A percentile compares a stretch with the other conserved stretches of the same genome.
Conservation (phyloP, 2,797 vertebrate species). For the Nothura maculosa region DNA sequence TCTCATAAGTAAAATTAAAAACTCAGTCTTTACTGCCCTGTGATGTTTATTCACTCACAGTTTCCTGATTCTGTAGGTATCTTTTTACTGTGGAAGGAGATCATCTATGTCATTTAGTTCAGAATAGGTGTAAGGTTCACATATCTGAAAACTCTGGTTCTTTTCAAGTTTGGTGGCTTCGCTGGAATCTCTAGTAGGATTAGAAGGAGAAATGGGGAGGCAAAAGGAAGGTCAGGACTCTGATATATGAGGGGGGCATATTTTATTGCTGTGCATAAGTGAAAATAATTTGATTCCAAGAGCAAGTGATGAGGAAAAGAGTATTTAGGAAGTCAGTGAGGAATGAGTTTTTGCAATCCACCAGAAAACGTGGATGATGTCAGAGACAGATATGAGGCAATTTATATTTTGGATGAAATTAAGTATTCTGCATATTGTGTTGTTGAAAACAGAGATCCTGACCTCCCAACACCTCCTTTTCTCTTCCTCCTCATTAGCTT, state of each 20-base stretch:
- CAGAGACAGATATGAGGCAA: neutral
- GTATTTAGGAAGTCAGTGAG: neutral
- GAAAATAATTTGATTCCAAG: neutral
- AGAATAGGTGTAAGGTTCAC: neutral
- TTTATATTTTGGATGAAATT: neutral
- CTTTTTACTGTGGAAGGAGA: neutral
- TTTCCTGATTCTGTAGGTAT: neutral
- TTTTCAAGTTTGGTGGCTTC: neutral
- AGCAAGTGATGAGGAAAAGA: neutral
- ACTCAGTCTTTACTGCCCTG: accelerated
- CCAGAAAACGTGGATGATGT: neutral
- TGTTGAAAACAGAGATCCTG: neutral
- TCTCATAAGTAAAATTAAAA: neutral
- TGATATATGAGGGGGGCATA: neutral
- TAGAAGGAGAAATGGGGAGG: neutral
- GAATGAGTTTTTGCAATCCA: neutral
- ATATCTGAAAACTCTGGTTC: accelerated
- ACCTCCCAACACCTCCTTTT: neutral
- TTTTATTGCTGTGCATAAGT: neutral
- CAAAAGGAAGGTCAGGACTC: neutral
- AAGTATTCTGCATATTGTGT: neutral
- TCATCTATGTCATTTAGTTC: neutral
- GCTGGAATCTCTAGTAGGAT: neutral
- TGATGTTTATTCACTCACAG: neutral
- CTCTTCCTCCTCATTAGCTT: neutral